Evolutionary conservation across 2,888 invertebrate species (phyloP).

Genomic region (Drosophila niveifrons): DNA sequence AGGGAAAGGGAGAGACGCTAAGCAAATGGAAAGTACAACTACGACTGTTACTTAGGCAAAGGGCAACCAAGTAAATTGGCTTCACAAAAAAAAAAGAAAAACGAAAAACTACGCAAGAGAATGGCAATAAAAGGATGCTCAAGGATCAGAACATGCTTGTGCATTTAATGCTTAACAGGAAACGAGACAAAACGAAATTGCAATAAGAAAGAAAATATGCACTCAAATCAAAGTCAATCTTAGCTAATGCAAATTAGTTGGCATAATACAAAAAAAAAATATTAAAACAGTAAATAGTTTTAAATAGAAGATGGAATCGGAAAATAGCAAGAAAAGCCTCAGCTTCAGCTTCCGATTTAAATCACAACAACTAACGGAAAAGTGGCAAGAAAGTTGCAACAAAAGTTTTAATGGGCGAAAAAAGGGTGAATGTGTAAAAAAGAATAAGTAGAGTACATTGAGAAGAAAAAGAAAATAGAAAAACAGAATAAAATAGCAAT

Average conservation of each 20-base stretch:
- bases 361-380: not conserved
- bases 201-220: not conserved
- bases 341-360: not conserved
- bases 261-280: not conserved
- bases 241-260: not conserved
- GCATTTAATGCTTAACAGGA: slow-evolving; percentile 1
- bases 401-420: too few species aligned
- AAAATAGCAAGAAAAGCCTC: not conserved
- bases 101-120: slow-evolving; percentile 11
- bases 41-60: slow-evolving; percentile 11
- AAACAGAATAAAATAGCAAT: not conserved
- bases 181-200: not conserved
- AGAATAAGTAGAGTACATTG: too few species aligned
- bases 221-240: not conserved
- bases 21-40: slow-evolving; percentile 41
- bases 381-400: not conserved
- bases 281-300: not conserved
- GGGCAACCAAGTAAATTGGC: slow-evolving; percentile 3
- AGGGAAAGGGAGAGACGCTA: slow-evolving; percentile 5
- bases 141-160: slow-evolving; percentile 17
- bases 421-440: too few species aligned
- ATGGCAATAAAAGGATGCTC: not conserved
- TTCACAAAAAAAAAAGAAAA: slow-evolving; percentile 9
- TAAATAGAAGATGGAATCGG: not conserved
- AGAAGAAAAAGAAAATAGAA: not conserved